Percentiles rank a stretch among this genome's conserved stretches.
Evolutionary conservation across 2,888 invertebrate species (phyloP).

Genomic region (Lasiommata megera): DNA sequence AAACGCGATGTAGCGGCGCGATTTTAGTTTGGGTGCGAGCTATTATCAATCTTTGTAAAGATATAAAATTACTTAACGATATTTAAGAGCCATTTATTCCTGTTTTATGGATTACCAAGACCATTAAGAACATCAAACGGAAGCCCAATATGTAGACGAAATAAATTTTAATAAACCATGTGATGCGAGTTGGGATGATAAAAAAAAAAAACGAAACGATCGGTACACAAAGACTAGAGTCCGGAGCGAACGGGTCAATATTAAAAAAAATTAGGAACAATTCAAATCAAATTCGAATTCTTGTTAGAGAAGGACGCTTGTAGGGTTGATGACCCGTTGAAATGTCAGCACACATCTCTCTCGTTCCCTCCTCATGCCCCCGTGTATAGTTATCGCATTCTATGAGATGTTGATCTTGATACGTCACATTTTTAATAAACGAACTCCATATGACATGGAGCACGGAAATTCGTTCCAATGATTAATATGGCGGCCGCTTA

Average conservation of each 20-base stretch:
- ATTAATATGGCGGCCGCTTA: constrained; percentile 75
- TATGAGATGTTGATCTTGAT: constrained; percentile 80
- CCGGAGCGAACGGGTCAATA: constrained; percentile 64
- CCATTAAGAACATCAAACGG: constrained; percentile 69
- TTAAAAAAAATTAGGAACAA: constrained; percentile 80
- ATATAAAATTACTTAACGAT: constrained; percentile 59
- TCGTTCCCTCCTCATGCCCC: constrained; percentile 51
- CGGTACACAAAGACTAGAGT: constrained; percentile 53
- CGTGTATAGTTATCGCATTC: constrained; percentile 59
- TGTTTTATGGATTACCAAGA: constrained; percentile 55
- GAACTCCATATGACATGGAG: constrained; percentile 78
- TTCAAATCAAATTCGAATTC: constrained; percentile 79
- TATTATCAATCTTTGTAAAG: constrained; percentile 59
- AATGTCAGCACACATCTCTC: constrained; percentile 73
- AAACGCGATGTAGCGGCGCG: constrained; percentile 37
- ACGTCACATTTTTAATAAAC: constrained; percentile 82
- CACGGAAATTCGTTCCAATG: constrained; percentile 80
- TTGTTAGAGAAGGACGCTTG: constrained; percentile 78
- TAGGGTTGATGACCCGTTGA: constrained; percentile 81
- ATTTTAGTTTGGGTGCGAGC: constrained; percentile 41
- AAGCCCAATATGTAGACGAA: constrained; percentile 61
- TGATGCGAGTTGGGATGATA: constrained; percentile 55
- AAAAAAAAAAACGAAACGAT: constrained; percentile 39
- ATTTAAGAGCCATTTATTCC: constrained; percentile 55
- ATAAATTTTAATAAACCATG: constrained; percentile 68